Base-by-base conservation (phyloP, 2,113 vertebrate genomes). In the Rhea pennata region DNA sequence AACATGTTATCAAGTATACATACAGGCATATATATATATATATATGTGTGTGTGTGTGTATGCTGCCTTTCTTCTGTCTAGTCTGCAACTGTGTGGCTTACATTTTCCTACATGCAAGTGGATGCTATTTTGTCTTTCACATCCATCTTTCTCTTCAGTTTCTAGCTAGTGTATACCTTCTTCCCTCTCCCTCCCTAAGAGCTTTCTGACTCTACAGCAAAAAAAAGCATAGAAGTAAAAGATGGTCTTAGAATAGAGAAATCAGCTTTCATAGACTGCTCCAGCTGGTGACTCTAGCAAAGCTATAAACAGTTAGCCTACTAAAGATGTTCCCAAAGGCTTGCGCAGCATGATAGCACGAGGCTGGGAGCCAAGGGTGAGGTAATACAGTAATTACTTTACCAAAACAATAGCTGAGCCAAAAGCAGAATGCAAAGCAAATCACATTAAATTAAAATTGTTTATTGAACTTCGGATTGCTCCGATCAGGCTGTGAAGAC, bases 361-460 rank as follows among this genome's bases (percentile, higher is more conserved):
- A 89, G 96, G 96, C 93, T 80, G 80, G 29, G 78, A 82, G 96
- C 97, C 98, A 97, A 96, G 81, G 81, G 54, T 98, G 97, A 98
- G 93, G 92, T 97, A 98, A 97, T 94, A 64, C 59, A 85, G 81
- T 87, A 88, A 98, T 96, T 96, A 92, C 83, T 97, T 98, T 96
- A 96, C 91, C 92, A 92, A 95, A 87, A 95, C 67, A 88, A 96
- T 92, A 96, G 79, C 39, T 62, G 78, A 96, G 39, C 48, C 65
- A 90, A 91, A 82, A 92, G 64, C 70, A 89, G 95, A 95, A 87
- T 71, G 65, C 65, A 93, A 82, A 73, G 33, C 3, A 46, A 87
- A 94, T 59, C 53, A 39, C 46, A 92, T 96, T 87, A 75, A 36
- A 83, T 69, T 77, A 74, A 86, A 91, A 89, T 36, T 53, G 46